Evolutionary conservation across 1,140 invertebrate species (phyloP).

Genomic region (Pseudoatta argentina): DNA sequence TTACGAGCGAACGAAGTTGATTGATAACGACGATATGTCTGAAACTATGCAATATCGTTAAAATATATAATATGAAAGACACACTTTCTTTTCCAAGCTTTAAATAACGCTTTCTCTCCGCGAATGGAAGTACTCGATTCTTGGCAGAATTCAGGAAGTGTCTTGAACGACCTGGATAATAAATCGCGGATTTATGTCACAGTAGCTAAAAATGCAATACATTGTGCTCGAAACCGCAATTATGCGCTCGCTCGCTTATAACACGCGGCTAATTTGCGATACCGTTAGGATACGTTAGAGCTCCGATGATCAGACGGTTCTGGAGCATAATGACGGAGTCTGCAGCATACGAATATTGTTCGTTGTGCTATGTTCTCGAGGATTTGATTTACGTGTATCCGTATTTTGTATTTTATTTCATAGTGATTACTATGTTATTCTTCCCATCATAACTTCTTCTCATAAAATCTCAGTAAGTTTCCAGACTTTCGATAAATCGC

Average conservation of each 20-base stretch:
- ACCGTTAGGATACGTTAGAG: constrained; percentile 58
- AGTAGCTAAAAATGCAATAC: constrained; percentile 14
- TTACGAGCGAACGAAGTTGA: constrained; percentile 20
- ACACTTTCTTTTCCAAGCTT: constrained; percentile 1
- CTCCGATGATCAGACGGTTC: constrained; percentile 38
- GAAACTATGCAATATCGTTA: not conserved
- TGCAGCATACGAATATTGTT: constrained; percentile 1
- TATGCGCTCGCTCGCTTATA: constrained; percentile 37
- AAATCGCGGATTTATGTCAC: constrained; percentile 24
- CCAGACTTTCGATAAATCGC: not conserved
- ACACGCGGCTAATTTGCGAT: constrained; percentile 52
- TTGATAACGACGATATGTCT: constrained; percentile 19
- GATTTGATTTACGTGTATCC: constrained; percentile 32
- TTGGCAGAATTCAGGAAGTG: not conserved
- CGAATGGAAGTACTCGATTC: not conserved
- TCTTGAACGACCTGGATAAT: not conserved
- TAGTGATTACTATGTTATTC: not conserved
- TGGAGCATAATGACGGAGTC: constrained; percentile 53
- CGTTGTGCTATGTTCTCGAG: not conserved
- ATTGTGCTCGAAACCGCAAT: constrained; percentile 40
- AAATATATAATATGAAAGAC: too few species aligned
- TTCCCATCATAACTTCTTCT: not conserved
- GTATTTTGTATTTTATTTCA: constrained; percentile 5
- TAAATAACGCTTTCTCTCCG: not conserved
- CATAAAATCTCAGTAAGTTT: not conserved